phyloP scores from a whole-genome alignment of 2,113 vertebrate species.

The Chaetura pelagica region DNA sequence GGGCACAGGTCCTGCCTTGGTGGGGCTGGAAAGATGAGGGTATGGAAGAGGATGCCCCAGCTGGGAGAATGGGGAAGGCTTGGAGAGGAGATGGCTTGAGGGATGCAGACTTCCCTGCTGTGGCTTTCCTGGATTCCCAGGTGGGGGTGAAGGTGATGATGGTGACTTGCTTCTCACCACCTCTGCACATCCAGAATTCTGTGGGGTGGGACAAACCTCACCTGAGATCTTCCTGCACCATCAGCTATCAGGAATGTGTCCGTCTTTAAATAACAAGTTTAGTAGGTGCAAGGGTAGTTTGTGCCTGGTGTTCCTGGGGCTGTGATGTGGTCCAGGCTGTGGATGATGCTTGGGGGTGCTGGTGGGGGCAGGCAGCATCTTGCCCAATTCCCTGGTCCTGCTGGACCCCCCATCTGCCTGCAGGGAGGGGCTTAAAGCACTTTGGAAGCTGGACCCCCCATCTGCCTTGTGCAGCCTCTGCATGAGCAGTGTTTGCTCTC shows the following conservation, averaged over 20 bases:
- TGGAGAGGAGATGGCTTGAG: rapidly evolving
- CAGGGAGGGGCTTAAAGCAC: not conserved
- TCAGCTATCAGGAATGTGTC: rapidly evolving
- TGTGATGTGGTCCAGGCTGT: not conserved
- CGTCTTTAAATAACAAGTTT: rapidly evolving
- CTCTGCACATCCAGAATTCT: not conserved
- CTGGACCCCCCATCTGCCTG: not conserved
- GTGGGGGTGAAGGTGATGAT: rapidly evolving
- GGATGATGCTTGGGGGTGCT: not conserved
- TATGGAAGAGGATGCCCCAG: not conserved
- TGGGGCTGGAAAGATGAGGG: rapidly evolving
- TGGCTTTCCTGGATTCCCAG: not conserved
- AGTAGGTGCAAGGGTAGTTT: not conserved
- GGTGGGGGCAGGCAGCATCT: rapidly evolving
- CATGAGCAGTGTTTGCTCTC: not conserved
- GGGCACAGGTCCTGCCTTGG: not conserved
- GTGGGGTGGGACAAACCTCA: not conserved
- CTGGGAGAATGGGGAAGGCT: rapidly evolving
- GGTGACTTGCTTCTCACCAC: not conserved
- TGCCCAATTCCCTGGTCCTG: too few species aligned
- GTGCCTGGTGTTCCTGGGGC: too few species aligned
- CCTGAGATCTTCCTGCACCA: not conserved
- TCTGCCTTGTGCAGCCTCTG: not conserved
- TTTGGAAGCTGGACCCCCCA: not conserved
- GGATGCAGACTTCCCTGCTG: not conserved